phyloP scores from a whole-genome alignment of 2,797 vertebrate species.

The Mormyrops boulengeri region DNA sequence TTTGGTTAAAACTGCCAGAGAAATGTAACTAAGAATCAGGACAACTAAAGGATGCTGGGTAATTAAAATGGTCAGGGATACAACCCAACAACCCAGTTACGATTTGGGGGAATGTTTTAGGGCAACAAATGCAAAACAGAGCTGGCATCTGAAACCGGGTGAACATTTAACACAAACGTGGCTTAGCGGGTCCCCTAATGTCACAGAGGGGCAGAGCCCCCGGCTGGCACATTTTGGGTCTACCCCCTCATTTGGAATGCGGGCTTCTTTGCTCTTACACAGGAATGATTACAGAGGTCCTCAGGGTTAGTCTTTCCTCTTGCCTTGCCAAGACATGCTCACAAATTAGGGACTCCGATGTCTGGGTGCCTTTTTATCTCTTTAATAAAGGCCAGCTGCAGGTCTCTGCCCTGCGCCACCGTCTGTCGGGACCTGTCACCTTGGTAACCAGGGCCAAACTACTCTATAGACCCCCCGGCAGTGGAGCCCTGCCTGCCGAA shows the following conservation, averaged over 20 bases:
- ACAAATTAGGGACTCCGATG: constrained; percentile 38
- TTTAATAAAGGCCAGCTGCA: constrained; percentile 44
- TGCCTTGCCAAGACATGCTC: constrained; percentile 26
- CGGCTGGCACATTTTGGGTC: neutral
- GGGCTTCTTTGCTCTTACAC: neutral
- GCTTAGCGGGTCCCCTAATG: neutral
- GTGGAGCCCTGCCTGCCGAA: neutral
- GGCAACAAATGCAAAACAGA: neutral
- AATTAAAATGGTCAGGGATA: neutral
- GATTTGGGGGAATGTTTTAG: neutral
- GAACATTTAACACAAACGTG: neutral
- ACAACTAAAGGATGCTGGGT: neutral
- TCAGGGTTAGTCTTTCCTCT: constrained; percentile 14
- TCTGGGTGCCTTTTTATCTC: constrained; percentile 46
- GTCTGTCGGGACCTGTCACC: constrained; percentile 2
- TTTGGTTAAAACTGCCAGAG: neutral
- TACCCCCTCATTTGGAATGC: neutral
- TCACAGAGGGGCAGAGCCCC: neutral
- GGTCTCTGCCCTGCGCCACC: constrained; percentile 32
- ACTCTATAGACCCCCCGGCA: neutral
- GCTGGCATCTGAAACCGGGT: neutral
- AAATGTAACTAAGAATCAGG: neutral
- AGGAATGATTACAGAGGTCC: neutral
- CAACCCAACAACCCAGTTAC: neutral
- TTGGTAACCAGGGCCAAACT: neutral